phyloP scores from a whole-genome alignment of 2,888 invertebrate genomes.

The Beris morrisii region DNA sequence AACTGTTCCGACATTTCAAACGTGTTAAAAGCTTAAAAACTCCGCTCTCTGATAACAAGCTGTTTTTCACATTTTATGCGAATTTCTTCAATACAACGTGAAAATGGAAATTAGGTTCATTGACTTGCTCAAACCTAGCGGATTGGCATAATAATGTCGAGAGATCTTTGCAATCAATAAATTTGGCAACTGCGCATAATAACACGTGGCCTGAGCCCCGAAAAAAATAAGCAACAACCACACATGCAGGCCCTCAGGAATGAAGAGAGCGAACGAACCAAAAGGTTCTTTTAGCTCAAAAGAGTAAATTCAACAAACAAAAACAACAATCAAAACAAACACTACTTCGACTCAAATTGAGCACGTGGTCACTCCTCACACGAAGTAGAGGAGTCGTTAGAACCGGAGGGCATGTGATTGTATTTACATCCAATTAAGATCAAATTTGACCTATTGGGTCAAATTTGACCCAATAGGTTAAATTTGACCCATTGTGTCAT shows the following conservation, averaged over 20 bases:
- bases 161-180: slow-evolving; percentile 30
- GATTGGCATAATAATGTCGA: no score
- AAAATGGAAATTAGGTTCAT: slow-evolving; percentile 25
- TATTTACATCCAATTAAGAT: no score
- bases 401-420: no score
- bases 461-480: no score
- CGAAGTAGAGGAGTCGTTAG: no score
- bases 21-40: no score
- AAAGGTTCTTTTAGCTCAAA: slow-evolving; percentile 5
- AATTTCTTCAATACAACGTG: not conserved
- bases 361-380: not conserved
- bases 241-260: not conserved
- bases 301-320: slow-evolving; percentile 14
- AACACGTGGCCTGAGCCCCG: slow-evolving; percentile 39
- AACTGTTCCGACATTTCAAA: no score
- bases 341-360: not conserved
- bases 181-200: slow-evolving; percentile 40
- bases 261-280: slow-evolving; percentile 13
- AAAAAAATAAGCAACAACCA: not conserved
- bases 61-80: not conserved
- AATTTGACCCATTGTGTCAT: no score
- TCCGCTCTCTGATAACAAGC: no score
- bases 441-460: no score
- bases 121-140: slow-evolving; percentile 8
- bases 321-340: slow-evolving; percentile 13